Base-by-base conservation (phyloP, 2,888 invertebrate genomes). In the Celastrina argiolus region DNA sequence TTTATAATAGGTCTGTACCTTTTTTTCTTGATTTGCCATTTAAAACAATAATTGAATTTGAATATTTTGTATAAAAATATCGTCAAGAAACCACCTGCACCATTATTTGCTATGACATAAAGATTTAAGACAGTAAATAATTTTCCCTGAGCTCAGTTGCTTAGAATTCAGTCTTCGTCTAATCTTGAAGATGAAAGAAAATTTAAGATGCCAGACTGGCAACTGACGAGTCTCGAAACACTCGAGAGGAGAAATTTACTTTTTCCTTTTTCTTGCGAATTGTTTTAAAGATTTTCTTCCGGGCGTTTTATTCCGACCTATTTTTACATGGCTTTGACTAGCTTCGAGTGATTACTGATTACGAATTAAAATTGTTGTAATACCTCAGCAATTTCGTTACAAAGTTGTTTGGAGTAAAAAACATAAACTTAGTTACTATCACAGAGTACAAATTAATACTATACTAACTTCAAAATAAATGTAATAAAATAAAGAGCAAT, bases 161-260 rank as follows among this genome's bases (percentile, higher is more conserved):
- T 61, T 61, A 36, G 39, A 61, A 28, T 65, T 56, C 39, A 65
- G 64, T 14, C 22, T 64, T 65, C 63, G 64, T 66, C 51, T 65
- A 59, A 68, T 66, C 61, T 61, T 41, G 28, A 65, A 68, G 64
- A 66, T 63, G 64, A 66, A 66, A 66, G 66, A 41, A 64, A 68
- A 66, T 66, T 68, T 41, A 66, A 66, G 56, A 66, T 68, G 42
- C 66, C 66, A 42, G 42, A 65, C 42, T 65, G 61, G 61, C 36
- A 61, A 39, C 39, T 39, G 61, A 61, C 61, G 36, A 61, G 61
- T 61, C 61, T 61, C 61, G 61, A 61, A 59, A 61, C 22, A 61
- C 61, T 61, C 36, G 61, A 39, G 34, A 59, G 22, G 18, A 22
- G 56, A 51, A 22, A 22, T 51, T 51, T 22, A 61, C 61, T 61